These are phyloP conservation scores for Chrysaora quinquecirrha DNA, from an alignment of 30 jellyfish, hydroid and myxozoan species.

Conservation along the genomic window DNA sequence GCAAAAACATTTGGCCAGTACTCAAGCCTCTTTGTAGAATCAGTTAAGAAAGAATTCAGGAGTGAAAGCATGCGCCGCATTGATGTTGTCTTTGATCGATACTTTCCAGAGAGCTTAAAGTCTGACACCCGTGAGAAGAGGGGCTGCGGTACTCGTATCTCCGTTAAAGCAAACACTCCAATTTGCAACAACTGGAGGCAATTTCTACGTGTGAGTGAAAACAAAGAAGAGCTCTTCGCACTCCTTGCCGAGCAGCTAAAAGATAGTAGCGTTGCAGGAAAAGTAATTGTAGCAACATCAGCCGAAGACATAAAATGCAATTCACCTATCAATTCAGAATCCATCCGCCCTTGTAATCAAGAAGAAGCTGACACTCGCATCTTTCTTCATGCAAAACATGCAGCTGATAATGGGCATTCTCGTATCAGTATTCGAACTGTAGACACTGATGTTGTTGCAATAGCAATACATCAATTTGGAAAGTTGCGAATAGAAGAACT, in stretches of 20 bases:
- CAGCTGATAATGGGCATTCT: background rate
- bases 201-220: background rate
- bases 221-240: background rate
- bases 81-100: background rate
- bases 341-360: background rate
- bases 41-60: background rate
- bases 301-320: background rate
- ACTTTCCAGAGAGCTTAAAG: background rate
- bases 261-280: no score
- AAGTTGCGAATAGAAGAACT: background rate
- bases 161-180: background rate
- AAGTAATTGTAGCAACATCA: background rate
- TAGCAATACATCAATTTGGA: background rate
- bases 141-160: background rate
- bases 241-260: background rate
- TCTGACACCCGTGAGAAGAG: background rate
- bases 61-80: no score
- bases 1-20: background rate
- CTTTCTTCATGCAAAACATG: slow-evolving; percentile 1
- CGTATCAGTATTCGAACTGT: slow-evolving; percentile 6
- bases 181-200: background rate
- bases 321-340: background rate
- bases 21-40: background rate
- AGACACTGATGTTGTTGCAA: slow-evolving; percentile 44
- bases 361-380: slow-evolving; percentile 32